Evolutionary conservation across 2,888 invertebrate genomes (phyloP).

Genomic region (Drosophila neutralis): DNA sequence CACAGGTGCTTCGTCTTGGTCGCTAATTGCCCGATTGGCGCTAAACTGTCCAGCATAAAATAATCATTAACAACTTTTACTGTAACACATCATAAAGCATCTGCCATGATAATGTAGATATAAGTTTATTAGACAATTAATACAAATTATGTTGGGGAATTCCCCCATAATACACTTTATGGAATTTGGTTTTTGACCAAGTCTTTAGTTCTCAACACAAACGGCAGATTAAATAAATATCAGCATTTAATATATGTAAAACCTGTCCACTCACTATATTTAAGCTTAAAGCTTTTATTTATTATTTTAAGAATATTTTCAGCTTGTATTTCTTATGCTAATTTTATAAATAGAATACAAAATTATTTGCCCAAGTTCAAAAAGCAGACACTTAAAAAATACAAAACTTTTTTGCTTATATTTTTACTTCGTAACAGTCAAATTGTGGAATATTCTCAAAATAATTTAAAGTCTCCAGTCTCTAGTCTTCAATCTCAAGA

Average conservation of each 20-base stretch:
- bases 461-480: not conserved
- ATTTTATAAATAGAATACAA: not conserved
- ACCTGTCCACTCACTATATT: not conserved
- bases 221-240: rapidly evolving
- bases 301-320: not conserved
- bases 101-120: not conserved
- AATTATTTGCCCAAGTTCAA: not conserved
- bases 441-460: not conserved
- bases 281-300: not conserved
- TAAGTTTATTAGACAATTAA: slow-evolving; percentile 16
- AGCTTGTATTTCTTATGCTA: not conserved
- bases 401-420: not conserved
- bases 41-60: slow-evolving; percentile 48
- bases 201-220: not conserved
- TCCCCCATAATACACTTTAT: not conserved
- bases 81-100: slow-evolving; percentile 49
- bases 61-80: slow-evolving; percentile 40
- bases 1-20: slow-evolving; percentile 62
- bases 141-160: not conserved
- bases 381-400: too few species aligned
- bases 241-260: not conserved
- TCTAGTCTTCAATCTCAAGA: not conserved
- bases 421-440: not conserved
- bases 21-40: slow-evolving; percentile 57
- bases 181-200: too few species aligned